Conservation (phyloP, 2,888 invertebrate genomes). For the Listrodromus nycthemerus region DNA sequence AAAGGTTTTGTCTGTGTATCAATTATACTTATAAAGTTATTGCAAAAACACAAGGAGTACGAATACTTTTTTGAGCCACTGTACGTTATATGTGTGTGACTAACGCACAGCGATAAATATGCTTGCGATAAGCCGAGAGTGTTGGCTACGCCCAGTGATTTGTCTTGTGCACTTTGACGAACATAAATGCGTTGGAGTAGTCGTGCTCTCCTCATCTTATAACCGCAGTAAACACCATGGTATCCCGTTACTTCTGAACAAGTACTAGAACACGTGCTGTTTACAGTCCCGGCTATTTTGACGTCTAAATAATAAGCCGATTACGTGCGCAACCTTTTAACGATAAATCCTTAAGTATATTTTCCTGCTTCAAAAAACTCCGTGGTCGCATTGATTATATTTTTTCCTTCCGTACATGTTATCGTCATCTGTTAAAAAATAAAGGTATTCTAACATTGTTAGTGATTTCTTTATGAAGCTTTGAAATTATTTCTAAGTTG, state of each 20-base stretch:
- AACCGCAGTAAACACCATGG: background rate
- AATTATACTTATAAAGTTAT: no score
- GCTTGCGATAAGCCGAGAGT: background rate
- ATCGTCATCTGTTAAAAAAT: background rate
- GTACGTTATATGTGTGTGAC: background rate
- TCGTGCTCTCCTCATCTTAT: background rate
- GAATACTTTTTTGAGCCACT: no score
- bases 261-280: background rate
- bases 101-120: background rate
- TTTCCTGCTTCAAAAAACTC: background rate
- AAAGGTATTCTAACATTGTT: background rate
- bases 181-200: background rate
- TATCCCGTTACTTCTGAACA: background rate
- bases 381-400: background rate
- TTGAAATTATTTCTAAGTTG: background rate
- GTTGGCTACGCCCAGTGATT: background rate
- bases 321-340: background rate
- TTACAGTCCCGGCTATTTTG: background rate
- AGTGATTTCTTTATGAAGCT: background rate
- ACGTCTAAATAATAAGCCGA: background rate
- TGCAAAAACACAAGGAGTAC: no score
- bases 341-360: background rate
- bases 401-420: background rate
- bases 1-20: no score
- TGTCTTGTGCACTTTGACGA: background rate